Evolutionary conservation across 2,888 invertebrate genomes (phyloP).

Genomic region (Agapostemon virescens): DNA sequence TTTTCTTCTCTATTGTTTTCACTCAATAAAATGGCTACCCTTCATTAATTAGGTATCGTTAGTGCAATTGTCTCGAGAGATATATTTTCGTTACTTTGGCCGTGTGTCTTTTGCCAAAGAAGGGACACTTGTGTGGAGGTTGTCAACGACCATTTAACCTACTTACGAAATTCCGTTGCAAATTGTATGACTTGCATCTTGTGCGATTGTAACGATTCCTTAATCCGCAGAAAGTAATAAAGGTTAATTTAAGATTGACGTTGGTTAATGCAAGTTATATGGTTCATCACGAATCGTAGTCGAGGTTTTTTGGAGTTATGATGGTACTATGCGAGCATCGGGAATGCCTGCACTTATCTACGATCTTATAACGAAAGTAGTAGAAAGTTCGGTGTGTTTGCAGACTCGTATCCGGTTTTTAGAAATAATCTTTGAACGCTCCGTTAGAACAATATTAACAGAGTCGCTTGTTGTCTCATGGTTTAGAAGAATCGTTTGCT

Average conservation of each 20-base stretch:
- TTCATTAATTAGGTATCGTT: too few relatives aligned
- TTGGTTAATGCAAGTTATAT: not conserved
- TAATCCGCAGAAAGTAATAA: not conserved
- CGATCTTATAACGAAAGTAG: conserved; percentile 27
- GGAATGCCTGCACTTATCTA: conserved; percentile 1
- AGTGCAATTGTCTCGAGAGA: conserved; percentile 1
- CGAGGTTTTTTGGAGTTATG: not conserved
- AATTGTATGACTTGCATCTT: not conserved
- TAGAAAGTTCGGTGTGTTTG: conserved; percentile 38
- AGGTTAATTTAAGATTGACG: not conserved
- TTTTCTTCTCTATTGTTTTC: not conserved
- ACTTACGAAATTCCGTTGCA: conserved; percentile 18
- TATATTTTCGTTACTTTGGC: not conserved
- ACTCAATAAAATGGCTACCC: not conserved
- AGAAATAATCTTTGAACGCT: conserved; percentile 25
- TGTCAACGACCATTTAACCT: conserved; percentile 7
- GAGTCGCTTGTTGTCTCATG: not conserved
- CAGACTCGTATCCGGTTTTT: conserved; percentile 22
- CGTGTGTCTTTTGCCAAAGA: not conserved
- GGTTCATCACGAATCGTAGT: not conserved
- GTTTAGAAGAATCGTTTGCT: not conserved
- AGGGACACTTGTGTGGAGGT: conserved; percentile 24
- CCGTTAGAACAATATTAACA: not conserved
- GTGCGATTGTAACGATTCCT: not conserved
- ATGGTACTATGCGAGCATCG: not conserved